A percentile compares a stretch with the other conserved stretches of the same genome.
These are phyloP conservation scores for Eudasyphora cyanicolor DNA, from an alignment of 2,888 invertebrate genomes.

Conservation along the genomic window DNA sequence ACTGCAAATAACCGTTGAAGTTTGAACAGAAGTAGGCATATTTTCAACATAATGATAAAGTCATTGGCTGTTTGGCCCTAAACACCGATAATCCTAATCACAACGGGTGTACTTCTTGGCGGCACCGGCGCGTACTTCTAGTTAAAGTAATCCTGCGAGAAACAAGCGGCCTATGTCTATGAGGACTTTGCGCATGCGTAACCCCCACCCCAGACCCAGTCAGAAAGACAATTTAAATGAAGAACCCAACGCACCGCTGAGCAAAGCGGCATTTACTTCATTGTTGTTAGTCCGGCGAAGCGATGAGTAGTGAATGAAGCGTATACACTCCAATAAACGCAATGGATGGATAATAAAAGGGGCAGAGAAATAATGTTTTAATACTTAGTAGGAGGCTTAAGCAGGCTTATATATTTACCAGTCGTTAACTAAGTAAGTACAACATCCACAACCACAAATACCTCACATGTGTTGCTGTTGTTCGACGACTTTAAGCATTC, in stretches of 20 bases:
- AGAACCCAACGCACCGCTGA: neutral
- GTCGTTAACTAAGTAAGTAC: slow-evolving; percentile 28
- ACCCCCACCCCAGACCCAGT: too few species aligned
- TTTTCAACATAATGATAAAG: slow-evolving; percentile 60
- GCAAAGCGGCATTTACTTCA: slow-evolving; percentile 42
- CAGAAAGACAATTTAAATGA: slow-evolving; percentile 32
- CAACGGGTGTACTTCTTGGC: slow-evolving; percentile 57
- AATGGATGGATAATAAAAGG: neutral
- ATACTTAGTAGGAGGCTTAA: slow-evolving; percentile 53
- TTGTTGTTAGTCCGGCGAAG: neutral
- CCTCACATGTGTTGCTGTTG: neutral
- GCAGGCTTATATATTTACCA: slow-evolving; percentile 34
- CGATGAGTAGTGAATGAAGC: neutral
- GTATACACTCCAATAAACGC: neutral
- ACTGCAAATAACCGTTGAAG: slow-evolving; percentile 2
- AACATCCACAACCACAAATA: neutral
- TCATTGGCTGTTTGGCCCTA: slow-evolving; percentile 62
- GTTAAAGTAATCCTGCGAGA: neutral
- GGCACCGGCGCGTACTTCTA: neutral
- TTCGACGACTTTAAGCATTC: slow-evolving; percentile 24
- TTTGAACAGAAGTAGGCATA: slow-evolving; percentile 37
- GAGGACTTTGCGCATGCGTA: neutral
- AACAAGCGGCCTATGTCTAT: neutral
- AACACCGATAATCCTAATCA: slow-evolving; percentile 66
- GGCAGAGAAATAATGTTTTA: slow-evolving; percentile 2